These are phyloP conservation scores for Ictalurus furcatus DNA, from an alignment of 2,113 vertebrate genomes.

Conservation along the genomic window DNA sequence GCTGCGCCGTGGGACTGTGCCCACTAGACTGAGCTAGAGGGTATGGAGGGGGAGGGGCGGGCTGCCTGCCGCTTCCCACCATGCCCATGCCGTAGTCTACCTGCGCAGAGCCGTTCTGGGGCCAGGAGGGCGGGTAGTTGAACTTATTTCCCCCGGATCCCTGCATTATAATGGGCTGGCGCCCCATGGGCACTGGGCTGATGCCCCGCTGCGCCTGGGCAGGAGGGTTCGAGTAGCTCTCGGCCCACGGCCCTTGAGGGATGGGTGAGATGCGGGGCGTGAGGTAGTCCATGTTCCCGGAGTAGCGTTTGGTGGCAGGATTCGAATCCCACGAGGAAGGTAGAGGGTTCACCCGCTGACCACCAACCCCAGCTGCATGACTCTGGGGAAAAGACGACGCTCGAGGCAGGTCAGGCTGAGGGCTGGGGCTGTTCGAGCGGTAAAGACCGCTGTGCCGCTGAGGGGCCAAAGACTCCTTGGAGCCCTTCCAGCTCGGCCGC, in stretches of 20 bases:
- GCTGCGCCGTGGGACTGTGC: constrained; percentile 86
- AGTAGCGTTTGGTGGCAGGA: constrained; percentile 88
- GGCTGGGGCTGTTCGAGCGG: constrained; percentile 85
- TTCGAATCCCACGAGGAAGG: constrained; percentile 87
- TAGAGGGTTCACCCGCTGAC: constrained; percentile 85
- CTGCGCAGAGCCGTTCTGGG: constrained; percentile 84
- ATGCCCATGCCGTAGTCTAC: constrained; percentile 80
- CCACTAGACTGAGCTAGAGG: constrained; percentile 81
- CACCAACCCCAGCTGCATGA: constrained; percentile 73
- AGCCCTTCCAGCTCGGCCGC: constrained; percentile 95
- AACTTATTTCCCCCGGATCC: constrained; percentile 85
- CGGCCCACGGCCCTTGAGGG: constrained; percentile 86
- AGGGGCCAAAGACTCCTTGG: constrained; percentile 90
- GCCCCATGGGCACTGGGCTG: constrained; percentile 84
- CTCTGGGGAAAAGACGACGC: constrained; percentile 81
- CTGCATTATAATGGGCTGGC: constrained; percentile 97
- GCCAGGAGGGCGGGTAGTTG: constrained; percentile 82
- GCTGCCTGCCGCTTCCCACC: constrained; percentile 79
- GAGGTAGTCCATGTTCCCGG: constrained; percentile 91
- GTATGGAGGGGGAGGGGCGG: constrained; percentile 82
- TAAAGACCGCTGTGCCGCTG: constrained; percentile 85
- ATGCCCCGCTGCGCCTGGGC: constrained; percentile 85
- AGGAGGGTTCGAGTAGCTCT: constrained; percentile 78
- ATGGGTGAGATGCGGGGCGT: constrained; percentile 90
- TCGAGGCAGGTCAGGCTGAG: constrained; percentile 80